Percentiles rank a stretch among this genome's conserved stretches.
Conservation (phyloP, 1,140 invertebrate species). For the Pteromalus puparum region DNA sequence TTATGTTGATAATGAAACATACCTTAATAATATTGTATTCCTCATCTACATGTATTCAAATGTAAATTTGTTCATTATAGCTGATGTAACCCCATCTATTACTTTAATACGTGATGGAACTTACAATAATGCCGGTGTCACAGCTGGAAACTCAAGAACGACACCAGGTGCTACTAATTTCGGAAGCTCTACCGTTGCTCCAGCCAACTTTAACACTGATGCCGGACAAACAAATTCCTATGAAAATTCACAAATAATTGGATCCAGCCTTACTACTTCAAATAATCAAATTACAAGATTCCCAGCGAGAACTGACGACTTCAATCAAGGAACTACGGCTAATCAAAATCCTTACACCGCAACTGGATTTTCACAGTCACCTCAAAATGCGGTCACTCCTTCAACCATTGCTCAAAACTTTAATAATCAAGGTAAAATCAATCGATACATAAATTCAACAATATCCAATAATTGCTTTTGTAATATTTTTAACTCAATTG, state of each 20-base stretch:
- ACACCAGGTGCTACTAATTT: not conserved
- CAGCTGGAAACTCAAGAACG: not conserved
- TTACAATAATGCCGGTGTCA: not conserved
- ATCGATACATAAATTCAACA: not conserved
- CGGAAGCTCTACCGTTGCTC: not conserved
- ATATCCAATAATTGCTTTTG: not conserved
- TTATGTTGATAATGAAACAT: not conserved
- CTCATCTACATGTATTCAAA: not conserved
- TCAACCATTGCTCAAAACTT: not conserved
- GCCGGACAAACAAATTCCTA: not conserved
- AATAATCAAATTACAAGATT: conserved; percentile 41
- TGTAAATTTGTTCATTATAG: conserved; percentile 22
- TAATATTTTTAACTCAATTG: not conserved
- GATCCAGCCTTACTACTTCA: conserved; percentile 34
- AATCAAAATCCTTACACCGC: conserved; percentile 4
- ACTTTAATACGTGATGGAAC: conserved; percentile 32
- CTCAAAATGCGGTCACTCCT: conserved; percentile 8
- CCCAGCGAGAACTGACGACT: conserved; percentile 2
- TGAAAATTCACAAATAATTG: conserved; percentile 42
- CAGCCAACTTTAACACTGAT: not conserved
- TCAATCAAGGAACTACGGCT: conserved; percentile 4
- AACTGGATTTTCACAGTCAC: not conserved
- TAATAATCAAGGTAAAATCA: conserved; percentile 11
- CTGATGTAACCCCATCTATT: conserved; percentile 42
- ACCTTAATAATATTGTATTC: not conserved